phyloP scores from a whole-genome alignment of 64 coral and sea anemone genomes.

The Montipora cactus region DNA sequence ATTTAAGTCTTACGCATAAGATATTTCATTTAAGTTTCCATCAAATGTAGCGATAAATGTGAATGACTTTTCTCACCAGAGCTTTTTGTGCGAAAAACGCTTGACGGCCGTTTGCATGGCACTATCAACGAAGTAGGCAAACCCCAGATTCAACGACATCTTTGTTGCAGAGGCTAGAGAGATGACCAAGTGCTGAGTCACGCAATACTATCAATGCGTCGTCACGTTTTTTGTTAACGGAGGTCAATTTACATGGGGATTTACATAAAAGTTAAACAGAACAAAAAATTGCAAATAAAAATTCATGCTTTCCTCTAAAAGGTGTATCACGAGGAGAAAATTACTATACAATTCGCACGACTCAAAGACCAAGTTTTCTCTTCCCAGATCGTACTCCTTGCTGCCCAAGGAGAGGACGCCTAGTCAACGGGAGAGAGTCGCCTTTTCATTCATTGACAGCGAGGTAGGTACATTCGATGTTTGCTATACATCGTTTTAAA shows the following conservation, averaged over 20 bases:
- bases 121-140: constrained; percentile 89
- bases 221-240: neutral
- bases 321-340: too few relatives aligned
- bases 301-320: neutral
- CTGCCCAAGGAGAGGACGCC: neutral
- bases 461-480: too few relatives aligned
- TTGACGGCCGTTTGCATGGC: constrained; percentile 85
- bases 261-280: neutral
- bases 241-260: neutral
- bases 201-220: neutral
- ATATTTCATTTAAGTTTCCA: too few relatives aligned
- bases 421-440: neutral
- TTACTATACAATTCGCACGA: too few relatives aligned
- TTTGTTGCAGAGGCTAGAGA: neutral
- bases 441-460: too few relatives aligned
- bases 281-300: neutral
- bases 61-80: constrained; percentile 65
- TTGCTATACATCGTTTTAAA: too few relatives aligned
- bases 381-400: neutral
- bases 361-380: too few relatives aligned
- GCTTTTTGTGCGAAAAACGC: constrained; percentile 84
- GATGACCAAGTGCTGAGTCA: neutral
- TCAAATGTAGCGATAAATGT: too few relatives aligned
- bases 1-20: neutral
- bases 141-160: constrained; percentile 53